Evolutionary conservation across 2,888 invertebrate species (phyloP).

Genomic region (Cosmia trapezina): DNA sequence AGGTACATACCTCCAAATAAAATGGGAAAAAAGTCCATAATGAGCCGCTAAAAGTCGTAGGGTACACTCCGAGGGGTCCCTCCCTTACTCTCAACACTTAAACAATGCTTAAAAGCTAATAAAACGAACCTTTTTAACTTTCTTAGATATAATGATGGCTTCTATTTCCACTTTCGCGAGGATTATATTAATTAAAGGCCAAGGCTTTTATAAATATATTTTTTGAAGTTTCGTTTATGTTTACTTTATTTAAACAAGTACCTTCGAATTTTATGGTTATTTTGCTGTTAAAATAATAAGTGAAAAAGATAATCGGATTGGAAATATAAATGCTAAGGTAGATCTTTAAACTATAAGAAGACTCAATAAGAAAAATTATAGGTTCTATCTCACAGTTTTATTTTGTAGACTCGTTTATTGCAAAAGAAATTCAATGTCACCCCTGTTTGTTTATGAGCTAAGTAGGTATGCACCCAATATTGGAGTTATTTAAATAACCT

Average conservation of each 20-base stretch:
- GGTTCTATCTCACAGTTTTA: neutral
- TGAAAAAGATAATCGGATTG: too few species aligned
- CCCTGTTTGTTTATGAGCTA: neutral
- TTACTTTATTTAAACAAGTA: neutral
- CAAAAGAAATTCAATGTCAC: neutral
- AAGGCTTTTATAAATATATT: constrained; percentile 24
- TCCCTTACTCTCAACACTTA: constrained; percentile 84
- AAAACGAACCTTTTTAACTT: constrained; percentile 85
- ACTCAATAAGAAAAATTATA: neutral
- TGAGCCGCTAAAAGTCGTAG: constrained; percentile 84
- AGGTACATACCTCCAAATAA: constrained; percentile 73
- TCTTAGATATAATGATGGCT: constrained; percentile 70
- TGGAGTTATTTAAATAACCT: neutral
- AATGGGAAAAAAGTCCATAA: constrained; percentile 85
- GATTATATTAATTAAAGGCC: constrained; percentile 76
- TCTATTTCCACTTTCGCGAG: constrained; percentile 68
- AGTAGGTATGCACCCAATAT: neutral
- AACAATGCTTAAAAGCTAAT: constrained; percentile 88
- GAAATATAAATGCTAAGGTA: neutral
- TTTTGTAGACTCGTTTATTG: neutral
- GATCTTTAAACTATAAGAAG: neutral
- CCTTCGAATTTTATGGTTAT: neutral
- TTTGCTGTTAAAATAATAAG: neutral
- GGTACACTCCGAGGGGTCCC: constrained; percentile 75
- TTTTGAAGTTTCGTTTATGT: neutral